Percentiles rank a stretch among this genome's conserved stretches.
Evolutionary conservation across 2,888 invertebrate genomes (phyloP).

Genomic region (Desoria tigrina): DNA sequence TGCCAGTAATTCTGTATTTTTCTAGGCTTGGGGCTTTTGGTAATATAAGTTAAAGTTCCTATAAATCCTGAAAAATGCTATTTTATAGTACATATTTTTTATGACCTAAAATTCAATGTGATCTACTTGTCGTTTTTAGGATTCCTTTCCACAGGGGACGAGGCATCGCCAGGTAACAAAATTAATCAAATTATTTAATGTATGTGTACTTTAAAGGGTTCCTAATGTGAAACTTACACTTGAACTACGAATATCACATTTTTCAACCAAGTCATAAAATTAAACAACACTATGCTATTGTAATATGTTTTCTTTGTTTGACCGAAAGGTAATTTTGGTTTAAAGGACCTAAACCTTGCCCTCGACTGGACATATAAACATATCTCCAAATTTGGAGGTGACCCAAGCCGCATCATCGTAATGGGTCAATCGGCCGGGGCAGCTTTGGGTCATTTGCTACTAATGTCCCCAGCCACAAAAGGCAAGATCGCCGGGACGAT

Average conservation of each 20-base stretch:
- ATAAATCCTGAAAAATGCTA: too few species aligned
- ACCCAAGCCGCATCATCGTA: conserved; percentile 21
- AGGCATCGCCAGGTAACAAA: conserved; percentile 27
- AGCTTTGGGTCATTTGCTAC: conserved; percentile 24
- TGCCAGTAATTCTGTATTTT: too few species aligned
- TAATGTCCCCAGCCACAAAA: conserved; percentile 26
- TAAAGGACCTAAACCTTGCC: conserved; percentile 26
- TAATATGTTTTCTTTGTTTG: too few species aligned
- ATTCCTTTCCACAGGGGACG: conserved; percentile 32
- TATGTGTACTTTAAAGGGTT: too few species aligned
- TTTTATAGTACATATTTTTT: too few species aligned
- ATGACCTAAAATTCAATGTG: too few species aligned
- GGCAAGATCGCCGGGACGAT: conserved; percentile 33
- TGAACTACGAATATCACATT: too few species aligned
- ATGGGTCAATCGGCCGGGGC: conserved; percentile 13
- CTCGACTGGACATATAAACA: conserved; percentile 31
- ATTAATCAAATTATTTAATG: too few species aligned
- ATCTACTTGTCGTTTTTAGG: neutral
- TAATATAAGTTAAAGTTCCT: too few species aligned
- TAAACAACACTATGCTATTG: neutral
- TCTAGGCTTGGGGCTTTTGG: too few species aligned
- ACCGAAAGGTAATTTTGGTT: conserved; percentile 36
- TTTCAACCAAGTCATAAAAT: neutral
- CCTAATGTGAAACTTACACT: too few species aligned
- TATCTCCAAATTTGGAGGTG: conserved; percentile 29